Evolutionary conservation across 2,113 vertebrate genomes (phyloP).

Genomic region (Ranitomeya imitator): DNA sequence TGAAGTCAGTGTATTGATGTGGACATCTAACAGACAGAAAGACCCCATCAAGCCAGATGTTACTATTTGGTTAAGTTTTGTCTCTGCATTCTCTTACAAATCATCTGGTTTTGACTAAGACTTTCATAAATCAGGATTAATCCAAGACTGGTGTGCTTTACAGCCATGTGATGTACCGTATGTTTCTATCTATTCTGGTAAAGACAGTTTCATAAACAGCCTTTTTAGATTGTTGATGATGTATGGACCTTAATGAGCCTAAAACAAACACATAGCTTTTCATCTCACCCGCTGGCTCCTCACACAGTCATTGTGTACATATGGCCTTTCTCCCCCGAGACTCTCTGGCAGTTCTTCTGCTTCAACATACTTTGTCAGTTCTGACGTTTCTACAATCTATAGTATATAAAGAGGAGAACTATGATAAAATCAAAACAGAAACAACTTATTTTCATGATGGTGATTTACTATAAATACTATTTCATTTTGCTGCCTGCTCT

Average conservation of each 20-base stretch:
- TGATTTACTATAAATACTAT: neutral
- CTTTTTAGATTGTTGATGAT: neutral
- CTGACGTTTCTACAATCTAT: constrained; percentile 69
- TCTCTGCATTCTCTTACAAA: constrained; percentile 1
- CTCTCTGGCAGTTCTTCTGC: constrained; percentile 76
- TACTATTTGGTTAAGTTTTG: constrained; percentile 1
- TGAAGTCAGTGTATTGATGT: neutral
- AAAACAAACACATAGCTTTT: neutral
- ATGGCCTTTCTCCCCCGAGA: constrained; percentile 76
- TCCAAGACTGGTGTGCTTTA: neutral
- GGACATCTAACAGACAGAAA: neutral
- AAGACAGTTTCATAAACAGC: constrained; percentile 1
- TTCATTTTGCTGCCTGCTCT: neutral
- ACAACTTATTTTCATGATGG: neutral
- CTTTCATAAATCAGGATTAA: constrained; percentile 31
- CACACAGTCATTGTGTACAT: constrained; percentile 79
- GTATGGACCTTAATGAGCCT: neutral
- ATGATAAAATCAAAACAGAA: neutral
- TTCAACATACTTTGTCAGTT: constrained; percentile 79
- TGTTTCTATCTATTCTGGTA: constrained; percentile 8
- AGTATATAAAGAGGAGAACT: constrained; percentile 55
- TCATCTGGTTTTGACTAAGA: constrained; percentile 31
- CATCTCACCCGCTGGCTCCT: constrained; percentile 76
- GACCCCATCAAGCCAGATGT: neutral
- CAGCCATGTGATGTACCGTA: neutral